Base-by-base conservation (phyloP, 1,140 invertebrate species). In the Drosophila ironensis region DNA sequence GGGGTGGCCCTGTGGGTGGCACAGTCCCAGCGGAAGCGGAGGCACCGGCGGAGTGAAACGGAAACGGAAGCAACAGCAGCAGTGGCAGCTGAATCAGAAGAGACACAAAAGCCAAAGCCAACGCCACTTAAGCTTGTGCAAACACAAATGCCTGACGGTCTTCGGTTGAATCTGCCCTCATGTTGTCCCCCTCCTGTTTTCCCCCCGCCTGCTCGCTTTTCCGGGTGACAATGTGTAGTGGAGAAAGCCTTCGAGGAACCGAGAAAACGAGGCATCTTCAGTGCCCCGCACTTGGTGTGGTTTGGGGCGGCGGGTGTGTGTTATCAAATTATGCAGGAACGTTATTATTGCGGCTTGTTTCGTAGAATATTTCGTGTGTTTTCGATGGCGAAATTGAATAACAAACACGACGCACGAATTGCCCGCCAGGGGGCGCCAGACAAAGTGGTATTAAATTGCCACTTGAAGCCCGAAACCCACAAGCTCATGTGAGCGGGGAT, bases 111-210 rank as follows among this genome's bases (percentile, higher is more conserved):
- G 54, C 46, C 67, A 69, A 77, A 72, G 59, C 53, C 77, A 82
- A 76, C 75, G 77, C 77, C 77, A 81, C 73, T 78, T 72, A 77
- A 73, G 78, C 77, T 70, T 72, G 78, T 72, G 78, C 73, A 82
- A 78, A 78, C 64, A 70, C 78, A 78, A 70, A 40, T 54, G 64
- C 63, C 60, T 54, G 50, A 28, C 50, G 28, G 63, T 22, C 20
- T 25, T 11, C 42, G n/a, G 20, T 46, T 14, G 30, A 12, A 5
- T 11, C 33, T 35, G 12, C 12, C 33, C 6, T n/a, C 22, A 24
- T 52, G n/a, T n/a, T n/a, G n/a, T n/a, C n/a, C n/a, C n/a, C n/a
- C n/a, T n/a, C n/a, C n/a, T n/a, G n/a, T n/a, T n/a, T n/a, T n/a
- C n/a, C 53, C 22, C 30, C 22, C 37, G 11, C 28, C 19, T n/a